phyloP scores from a whole-genome alignment of 2,797 vertebrate species.

The Dryobates pubescens region DNA sequence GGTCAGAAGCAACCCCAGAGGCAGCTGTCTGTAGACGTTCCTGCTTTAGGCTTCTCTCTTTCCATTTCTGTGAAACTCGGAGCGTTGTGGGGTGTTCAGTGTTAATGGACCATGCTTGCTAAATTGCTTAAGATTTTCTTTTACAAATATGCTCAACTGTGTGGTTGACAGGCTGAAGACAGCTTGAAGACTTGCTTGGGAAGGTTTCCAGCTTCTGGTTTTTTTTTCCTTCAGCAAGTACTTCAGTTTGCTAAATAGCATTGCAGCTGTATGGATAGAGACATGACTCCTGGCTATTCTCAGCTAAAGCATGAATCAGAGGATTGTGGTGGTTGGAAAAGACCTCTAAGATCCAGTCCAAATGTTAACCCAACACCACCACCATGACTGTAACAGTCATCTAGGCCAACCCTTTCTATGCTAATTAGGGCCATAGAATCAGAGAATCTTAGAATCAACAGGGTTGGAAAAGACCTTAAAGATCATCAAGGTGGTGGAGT shows the following conservation, averaged over 20 bases:
- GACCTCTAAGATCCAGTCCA: too few relatives aligned
- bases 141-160: background rate
- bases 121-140: conserved; percentile 1
- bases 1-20: background rate
- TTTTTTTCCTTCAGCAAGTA: background rate
- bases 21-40: background rate
- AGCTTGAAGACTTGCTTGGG: background rate
- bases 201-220: background rate
- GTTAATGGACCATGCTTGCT: background rate
- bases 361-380: too few relatives aligned
- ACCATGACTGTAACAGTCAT: too few relatives aligned
- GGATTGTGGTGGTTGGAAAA: background rate
- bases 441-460: too few relatives aligned
- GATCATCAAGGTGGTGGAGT: too few relatives aligned
- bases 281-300: background rate
- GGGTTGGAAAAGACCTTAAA: too few relatives aligned
- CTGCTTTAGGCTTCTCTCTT: background rate
- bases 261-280: background rate
- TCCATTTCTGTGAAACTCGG: background rate
- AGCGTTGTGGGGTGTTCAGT: background rate
- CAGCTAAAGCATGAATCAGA: background rate
- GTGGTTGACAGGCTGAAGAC: background rate
- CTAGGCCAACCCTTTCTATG: too few relatives aligned
- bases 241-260: background rate
- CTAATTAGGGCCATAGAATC: too few relatives aligned